Conservation (phyloP, 2,797 vertebrate species). For the Crocodylus rhombifer region DNA sequence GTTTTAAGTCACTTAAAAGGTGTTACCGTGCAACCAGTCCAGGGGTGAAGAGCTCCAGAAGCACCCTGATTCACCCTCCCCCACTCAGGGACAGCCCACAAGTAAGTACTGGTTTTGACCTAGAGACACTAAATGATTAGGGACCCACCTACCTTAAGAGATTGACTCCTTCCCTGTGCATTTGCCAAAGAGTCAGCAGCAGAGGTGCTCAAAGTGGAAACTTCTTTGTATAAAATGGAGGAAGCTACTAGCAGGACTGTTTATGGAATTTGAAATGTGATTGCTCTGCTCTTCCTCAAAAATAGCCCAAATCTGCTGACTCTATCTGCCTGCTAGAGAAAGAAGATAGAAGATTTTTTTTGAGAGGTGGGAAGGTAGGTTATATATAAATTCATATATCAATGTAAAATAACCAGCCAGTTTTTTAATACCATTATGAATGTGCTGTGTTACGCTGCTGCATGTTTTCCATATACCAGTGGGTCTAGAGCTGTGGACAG, state of each 20-base stretch:
- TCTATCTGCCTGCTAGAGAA: neutral
- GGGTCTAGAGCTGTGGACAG: neutral
- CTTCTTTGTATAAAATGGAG: neutral
- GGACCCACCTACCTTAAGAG: neutral
- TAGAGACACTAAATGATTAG: neutral
- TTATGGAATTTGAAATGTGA: neutral
- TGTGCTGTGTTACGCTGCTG: neutral
- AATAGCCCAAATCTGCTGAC: neutral
- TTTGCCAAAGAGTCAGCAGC: neutral
- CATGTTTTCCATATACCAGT: neutral
- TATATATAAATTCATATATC: too few relatives aligned
- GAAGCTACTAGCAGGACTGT: fast-evolving
- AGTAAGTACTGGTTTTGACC: neutral
- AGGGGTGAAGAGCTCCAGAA: too few relatives aligned
- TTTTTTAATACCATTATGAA: neutral
- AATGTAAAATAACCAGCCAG: neutral
- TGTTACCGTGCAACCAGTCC: too few relatives aligned
- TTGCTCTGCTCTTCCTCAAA: neutral
- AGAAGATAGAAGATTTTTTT: too few relatives aligned
- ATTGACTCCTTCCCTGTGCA: neutral
- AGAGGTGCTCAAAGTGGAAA: neutral
- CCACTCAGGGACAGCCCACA: too few relatives aligned
- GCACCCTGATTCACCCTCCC: too few relatives aligned
- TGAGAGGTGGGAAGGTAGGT: neutral
- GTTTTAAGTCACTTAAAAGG: too few relatives aligned